A percentile compares a stretch with the other conserved stretches of the same genome.
Evolutionary conservation across 2,113 vertebrate species (phyloP).

Genomic region (Sakesphorus luctuosus): DNA sequence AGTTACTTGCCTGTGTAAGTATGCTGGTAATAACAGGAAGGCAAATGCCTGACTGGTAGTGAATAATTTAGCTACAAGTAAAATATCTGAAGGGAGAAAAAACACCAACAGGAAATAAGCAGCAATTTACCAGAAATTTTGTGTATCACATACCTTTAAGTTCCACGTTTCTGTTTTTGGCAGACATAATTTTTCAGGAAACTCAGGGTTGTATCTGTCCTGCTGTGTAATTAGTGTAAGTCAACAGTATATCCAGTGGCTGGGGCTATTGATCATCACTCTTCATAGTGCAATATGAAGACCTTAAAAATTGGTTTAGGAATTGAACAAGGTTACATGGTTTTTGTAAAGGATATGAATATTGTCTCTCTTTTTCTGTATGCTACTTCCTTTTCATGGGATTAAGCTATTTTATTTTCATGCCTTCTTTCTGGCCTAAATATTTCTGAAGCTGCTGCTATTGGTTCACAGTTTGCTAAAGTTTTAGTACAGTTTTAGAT

Average conservation of each 20-base stretch:
- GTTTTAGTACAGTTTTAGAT: background rate
- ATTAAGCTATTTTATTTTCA: background rate
- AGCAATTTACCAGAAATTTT: background rate
- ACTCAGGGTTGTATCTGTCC: background rate
- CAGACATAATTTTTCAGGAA: background rate
- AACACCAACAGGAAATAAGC: background rate
- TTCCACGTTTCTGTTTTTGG: background rate
- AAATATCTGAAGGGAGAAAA: background rate
- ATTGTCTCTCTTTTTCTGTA: background rate
- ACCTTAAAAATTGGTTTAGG: background rate
- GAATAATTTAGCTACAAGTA: background rate
- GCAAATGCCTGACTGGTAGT: background rate
- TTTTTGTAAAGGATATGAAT: background rate
- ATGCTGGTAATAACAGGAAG: background rate
- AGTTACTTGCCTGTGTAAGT: background rate
- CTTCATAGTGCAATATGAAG: background rate
- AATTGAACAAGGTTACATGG: background rate
- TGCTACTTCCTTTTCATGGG: background rate
- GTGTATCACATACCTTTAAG: background rate
- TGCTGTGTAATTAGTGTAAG: accelerated
- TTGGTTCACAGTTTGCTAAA: background rate
- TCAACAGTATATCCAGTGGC: no score
- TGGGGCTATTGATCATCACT: background rate
- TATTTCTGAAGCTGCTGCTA: background rate
- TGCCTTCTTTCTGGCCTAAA: background rate